Base-by-base conservation (phyloP, 2,113 vertebrate species). In the Candoia aspera region DNA sequence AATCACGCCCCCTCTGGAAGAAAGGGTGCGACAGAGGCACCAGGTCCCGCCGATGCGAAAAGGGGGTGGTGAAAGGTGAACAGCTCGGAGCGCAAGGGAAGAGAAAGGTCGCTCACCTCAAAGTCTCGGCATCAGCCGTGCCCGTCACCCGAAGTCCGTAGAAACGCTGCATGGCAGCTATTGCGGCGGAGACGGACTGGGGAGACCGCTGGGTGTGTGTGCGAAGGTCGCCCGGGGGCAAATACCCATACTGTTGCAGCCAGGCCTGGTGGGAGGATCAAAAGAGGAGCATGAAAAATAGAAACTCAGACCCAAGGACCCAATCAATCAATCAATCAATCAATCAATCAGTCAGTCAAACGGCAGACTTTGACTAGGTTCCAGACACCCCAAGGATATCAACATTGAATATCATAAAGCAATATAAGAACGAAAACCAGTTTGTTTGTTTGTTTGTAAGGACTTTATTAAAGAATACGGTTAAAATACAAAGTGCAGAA, bases 171-270 rank as follows among this genome's bases (percentile, higher is more conserved):
- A 99, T 99, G 96, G 98, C 97, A 0, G 97, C 94, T 17, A 99
- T 98, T 1, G 99, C 99, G 19, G 96, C 93, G 85, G 91, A 95
- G 12, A 99, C 96, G 42, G 98, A 97, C 96, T 98, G 97, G 0
- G 98, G 98, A 1, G 98, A 98, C 88, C 99, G 98, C 91, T 98
- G 96, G 9, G 98, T 98, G 94, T 99, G 98, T 9, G 98, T 98
- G 11, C 98, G 96, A 26, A 98, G 97, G 91, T 99, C 98, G 33
- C 98, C 98, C 0, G 98, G 98, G 89, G 99, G 98, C 94, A 99
- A 97, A 97, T 99, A 99, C 12, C 99, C 99, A 97, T 98, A 99
- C 93, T 98, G 98, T 96, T 99, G 99, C 64, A 99, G 97, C 99
- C 99, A 99, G 46, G 96, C 97, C 99, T 99, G 89, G 29, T 59